These are phyloP conservation scores for Nomada ruficornis DNA, from an alignment of 2,888 invertebrate species.

Conservation along the genomic window DNA sequence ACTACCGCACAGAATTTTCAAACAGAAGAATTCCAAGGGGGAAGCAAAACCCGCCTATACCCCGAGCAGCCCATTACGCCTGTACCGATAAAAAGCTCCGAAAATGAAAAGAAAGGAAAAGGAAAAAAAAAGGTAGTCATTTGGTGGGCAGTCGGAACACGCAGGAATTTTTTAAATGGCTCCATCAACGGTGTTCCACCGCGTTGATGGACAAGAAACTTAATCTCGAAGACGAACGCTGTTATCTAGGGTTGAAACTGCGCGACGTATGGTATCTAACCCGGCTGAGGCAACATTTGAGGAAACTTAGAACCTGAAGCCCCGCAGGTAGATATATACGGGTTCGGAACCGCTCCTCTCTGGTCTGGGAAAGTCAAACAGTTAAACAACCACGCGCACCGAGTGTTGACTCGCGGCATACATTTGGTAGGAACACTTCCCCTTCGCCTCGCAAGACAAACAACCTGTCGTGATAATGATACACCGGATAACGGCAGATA, in stretches of 20 bases:
- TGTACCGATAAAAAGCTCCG: background rate
- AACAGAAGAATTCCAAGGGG: background rate
- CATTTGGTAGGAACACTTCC: constrained; percentile 78
- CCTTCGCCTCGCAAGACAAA: constrained; percentile 76
- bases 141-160: background rate
- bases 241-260: constrained; percentile 74
- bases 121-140: background rate
- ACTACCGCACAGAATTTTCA: background rate
- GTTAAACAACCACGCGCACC: constrained; percentile 79
- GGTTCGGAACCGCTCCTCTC: constrained; percentile 70
- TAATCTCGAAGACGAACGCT: constrained; percentile 64
- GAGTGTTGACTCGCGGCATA: constrained; percentile 82
- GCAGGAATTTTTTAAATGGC: constrained; percentile 55
- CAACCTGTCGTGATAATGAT: constrained; percentile 83
- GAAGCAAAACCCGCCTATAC: background rate
- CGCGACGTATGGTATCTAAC: constrained; percentile 77
- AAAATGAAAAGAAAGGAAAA: background rate
- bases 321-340: constrained; percentile 76
- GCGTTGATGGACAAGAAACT: constrained; percentile 53
- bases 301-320: constrained; percentile 73
- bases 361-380: constrained; percentile 84
- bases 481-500: constrained; percentile 75
- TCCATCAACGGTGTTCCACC: constrained; percentile 33
- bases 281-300: constrained; percentile 82
- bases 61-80: background rate